Evolutionary conservation across 92 coral and sea anemone species (phyloP).

Genomic region (Galaxea fascicularis): DNA sequence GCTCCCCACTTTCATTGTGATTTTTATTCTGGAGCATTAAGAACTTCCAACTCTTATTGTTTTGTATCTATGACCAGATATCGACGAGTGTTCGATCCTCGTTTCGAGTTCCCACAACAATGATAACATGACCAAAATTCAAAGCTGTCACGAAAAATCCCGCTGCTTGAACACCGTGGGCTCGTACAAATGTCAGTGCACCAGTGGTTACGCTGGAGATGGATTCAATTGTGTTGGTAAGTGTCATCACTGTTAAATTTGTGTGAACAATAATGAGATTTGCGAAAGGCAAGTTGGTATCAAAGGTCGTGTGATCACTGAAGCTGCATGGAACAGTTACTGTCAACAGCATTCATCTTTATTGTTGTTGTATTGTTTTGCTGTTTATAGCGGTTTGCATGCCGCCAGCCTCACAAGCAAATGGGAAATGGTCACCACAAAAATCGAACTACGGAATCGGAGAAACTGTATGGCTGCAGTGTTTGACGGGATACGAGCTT

Average conservation of each 20-base stretch:
- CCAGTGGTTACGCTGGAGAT: slow-evolving; percentile 62
- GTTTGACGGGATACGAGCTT: slow-evolving; percentile 67
- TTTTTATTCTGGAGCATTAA: too few species aligned
- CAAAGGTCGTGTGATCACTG: too few species aligned
- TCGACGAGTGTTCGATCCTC: slow-evolving; percentile 72
- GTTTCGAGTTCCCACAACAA: slow-evolving; percentile 41
- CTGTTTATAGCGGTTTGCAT: slow-evolving; percentile 68
- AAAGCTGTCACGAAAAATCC: slow-evolving; percentile 71
- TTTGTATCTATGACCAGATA: slow-evolving; percentile 39
- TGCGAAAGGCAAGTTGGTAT: too few species aligned
- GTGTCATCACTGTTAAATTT: neutral
- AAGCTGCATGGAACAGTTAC: too few species aligned
- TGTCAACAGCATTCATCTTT: neutral
- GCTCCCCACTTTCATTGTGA: too few species aligned
- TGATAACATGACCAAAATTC: slow-evolving; percentile 46
- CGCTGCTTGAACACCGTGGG: slow-evolving; percentile 76
- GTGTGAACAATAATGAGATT: too few species aligned
- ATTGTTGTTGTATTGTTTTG: neutral
- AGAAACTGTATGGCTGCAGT: slow-evolving; percentile 58
- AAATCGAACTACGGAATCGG: slow-evolving; percentile 54
- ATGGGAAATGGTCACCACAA: slow-evolving; percentile 73
- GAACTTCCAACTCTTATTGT: neutral
- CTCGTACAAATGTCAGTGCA: slow-evolving; percentile 65
- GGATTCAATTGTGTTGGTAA: slow-evolving; percentile 73
- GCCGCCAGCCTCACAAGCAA: slow-evolving; percentile 15